Percentiles rank a stretch among this genome's conserved stretches.
These are phyloP conservation scores for Torymus texanus DNA, from an alignment of 2,888 invertebrate genomes.

Conservation along the genomic window DNA sequence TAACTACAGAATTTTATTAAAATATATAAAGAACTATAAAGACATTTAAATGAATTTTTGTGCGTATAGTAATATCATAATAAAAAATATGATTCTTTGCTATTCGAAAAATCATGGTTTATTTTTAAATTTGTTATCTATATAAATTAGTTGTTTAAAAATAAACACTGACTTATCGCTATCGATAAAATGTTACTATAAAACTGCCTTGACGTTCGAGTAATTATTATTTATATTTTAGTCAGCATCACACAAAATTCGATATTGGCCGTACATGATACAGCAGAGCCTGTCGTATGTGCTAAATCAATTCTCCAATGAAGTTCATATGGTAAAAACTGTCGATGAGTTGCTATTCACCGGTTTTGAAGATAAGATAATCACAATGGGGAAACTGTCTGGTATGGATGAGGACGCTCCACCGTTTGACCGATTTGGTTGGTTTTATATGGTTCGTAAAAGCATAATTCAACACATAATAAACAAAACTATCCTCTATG, in stretches of 20 bases:
- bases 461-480: not conserved
- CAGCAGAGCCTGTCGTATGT: slow-evolving; percentile 80
- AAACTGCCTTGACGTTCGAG: too few species aligned
- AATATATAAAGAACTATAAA: not conserved
- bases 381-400: slow-evolving; percentile 81
- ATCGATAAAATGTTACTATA: too few species aligned
- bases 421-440: slow-evolving; percentile 87
- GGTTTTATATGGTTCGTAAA: slow-evolving; percentile 83
- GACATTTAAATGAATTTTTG: not conserved
- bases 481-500: not conserved
- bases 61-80: too few species aligned
- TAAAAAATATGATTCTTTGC: too few species aligned
- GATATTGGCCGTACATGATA: slow-evolving; percentile 78
- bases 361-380: slow-evolving; percentile 86
- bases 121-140: slow-evolving; percentile 1
- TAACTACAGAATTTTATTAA: too few species aligned
- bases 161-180: too few species aligned
- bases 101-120: not conserved
- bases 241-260: slow-evolving; percentile 79
- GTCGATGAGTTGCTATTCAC: slow-evolving; percentile 85
- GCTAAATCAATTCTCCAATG: slow-evolving; percentile 77
- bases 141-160: too few species aligned
- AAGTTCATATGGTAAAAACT: slow-evolving; percentile 79
- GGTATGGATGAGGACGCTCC: slow-evolving; percentile 75
- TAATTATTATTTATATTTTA: slow-evolving; percentile 62